These are phyloP conservation scores for Corticium candelabrum DNA, from an alignment of 37 sponge, comb jelly and placozoan species.

Conservation along the genomic window DNA sequence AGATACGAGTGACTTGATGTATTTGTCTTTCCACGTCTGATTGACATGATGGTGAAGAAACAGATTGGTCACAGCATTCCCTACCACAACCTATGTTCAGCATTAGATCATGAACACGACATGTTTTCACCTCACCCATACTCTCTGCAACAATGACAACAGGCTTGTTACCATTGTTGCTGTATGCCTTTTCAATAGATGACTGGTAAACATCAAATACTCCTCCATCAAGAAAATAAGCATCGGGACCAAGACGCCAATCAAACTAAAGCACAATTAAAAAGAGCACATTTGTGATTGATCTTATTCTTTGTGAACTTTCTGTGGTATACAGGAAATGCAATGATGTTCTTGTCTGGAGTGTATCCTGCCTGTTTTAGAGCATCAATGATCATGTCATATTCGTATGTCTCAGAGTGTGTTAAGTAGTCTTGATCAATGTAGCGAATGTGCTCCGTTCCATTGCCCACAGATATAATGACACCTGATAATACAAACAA, in stretches of 20 bases:
- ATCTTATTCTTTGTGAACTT: background rate
- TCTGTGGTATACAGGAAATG: background rate
- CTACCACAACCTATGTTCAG: background rate
- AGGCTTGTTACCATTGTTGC: background rate
- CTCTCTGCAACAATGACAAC: background rate
- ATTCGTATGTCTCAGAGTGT: background rate
- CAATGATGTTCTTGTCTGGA: background rate
- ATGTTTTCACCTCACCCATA: background rate
- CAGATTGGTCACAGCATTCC: background rate
- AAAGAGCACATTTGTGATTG: background rate
- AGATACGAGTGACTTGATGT: slow-evolving; percentile 37
- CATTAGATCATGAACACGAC: background rate
- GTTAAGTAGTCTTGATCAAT: background rate
- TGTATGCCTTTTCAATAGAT: background rate
- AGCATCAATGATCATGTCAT: background rate
- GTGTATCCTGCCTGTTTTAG: background rate
- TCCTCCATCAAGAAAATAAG: background rate
- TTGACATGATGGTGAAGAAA: slow-evolving; percentile 32
- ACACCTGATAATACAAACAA: background rate
- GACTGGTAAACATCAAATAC: background rate
- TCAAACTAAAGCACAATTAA: background rate
- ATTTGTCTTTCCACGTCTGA: slow-evolving; percentile 43
- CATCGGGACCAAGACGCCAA: background rate
- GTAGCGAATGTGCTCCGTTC: background rate
- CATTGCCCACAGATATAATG: background rate